Conservation (phyloP, 2,888 invertebrate species). For the Philhelius pedissequus region DNA sequence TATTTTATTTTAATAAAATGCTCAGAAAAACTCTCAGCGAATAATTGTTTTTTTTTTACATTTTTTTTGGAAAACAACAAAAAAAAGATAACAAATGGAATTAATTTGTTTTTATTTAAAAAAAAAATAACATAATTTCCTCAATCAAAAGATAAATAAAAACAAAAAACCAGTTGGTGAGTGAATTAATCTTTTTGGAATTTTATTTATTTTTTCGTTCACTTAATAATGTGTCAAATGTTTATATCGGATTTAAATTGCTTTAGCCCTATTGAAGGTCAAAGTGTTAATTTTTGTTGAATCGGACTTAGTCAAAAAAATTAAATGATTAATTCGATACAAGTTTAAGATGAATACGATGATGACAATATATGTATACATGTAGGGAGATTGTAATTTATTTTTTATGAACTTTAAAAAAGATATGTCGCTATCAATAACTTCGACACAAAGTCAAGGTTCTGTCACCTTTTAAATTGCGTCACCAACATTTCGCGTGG, state of each 20-base stretch:
- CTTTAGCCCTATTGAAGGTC: neutral
- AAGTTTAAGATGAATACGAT: neutral
- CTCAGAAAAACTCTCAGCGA: neutral
- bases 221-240: neutral
- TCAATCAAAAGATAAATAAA: neutral
- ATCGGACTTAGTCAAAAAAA: neutral
- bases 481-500: slow-evolving; percentile 11
- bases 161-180: slow-evolving; percentile 1
- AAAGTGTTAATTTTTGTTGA: slow-evolving; percentile 1
- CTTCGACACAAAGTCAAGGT: slow-evolving; percentile 16
- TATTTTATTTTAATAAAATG: neutral
- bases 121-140: slow-evolving; percentile 4
- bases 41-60: neutral
- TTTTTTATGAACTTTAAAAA: neutral
- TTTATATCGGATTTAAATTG: neutral
- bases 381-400: neutral
- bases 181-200: neutral
- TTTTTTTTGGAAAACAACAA: neutral
- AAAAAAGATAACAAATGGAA: neutral
- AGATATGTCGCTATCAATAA: neutral
- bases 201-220: neutral
- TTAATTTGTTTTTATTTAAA: neutral
- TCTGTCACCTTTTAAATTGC: slow-evolving; percentile 18
- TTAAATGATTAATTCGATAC: neutral
- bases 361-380: neutral